Evolutionary conservation across 2,888 invertebrate genomes (phyloP), one percentile per base, ranked within the genome.

Genomic region (Torymus tubicola): DNA sequence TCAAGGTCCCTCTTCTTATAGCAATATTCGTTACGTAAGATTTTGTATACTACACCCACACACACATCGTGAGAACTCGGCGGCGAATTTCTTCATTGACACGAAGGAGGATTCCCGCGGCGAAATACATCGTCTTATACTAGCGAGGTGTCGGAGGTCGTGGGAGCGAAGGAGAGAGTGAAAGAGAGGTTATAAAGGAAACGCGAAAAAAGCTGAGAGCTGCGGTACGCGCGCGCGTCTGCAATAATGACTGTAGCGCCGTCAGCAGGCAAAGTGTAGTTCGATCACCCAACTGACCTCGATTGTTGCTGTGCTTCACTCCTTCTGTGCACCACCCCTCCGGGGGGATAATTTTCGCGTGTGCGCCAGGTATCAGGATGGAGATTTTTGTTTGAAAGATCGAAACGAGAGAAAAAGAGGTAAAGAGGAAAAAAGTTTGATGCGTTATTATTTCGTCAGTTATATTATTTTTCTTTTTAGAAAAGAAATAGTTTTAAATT

Each of bases 31-130:
- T 42, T 42, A 42, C 42, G 42, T 42, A 42, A 42, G 42, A 42
- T 42, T 42, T 2, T 31, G 21, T 21, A 21, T 21, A 21, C 21
- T 21, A 42, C 8, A 42, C 42, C 5, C 8, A 42, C 8, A 42
- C 42, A 42, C 10, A 13, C 52, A 50, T n/a, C 14, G 72, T 16
- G 71, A 71, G 58, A 31, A 73, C 16, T 21, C 13, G n/a, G 2
- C 42, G 11, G 70, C 52, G 60, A 21, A 71, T 71, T 71, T 71
- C 63, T 63, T 73, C 73, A 73, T 73, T 73, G 73, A 73, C 73
- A 55, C 61, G 42, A 8, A 42, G 42, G 8, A 42, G 42, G 42
- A 42, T 42, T 42, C 42, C 42, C 42, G 42, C 42, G 42, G 42
- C 42, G 42, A 8, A 5, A 8, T 42, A 42, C 8, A 8, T 42